Base-by-base conservation (phyloP, 2,888 invertebrate genomes). In the Pediacus dermestoides region DNA sequence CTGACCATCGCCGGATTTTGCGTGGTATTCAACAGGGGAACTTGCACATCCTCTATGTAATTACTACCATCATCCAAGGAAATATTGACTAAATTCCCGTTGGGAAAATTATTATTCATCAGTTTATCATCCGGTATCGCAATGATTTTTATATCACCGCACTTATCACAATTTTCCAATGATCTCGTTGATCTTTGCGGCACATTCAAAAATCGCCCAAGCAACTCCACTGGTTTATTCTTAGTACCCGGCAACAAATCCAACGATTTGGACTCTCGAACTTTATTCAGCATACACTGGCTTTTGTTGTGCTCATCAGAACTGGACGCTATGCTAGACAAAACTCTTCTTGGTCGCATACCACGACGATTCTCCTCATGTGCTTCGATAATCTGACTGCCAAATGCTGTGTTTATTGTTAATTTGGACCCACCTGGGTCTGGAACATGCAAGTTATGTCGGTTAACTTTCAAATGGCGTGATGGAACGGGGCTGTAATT, bases 281-380 rank as follows among this genome's bases (percentile, higher is more conserved):
- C 69, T 46, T 58, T 64, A 38, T 63, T 65, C 16, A 66, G 43
- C 39, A 58, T 56, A 10, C 59, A 53, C 35, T 64, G 60, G 41
- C 67, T 67, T 38, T 57, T 63, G 32, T 69, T 67, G 36, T 61
- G 66, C 44, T 78, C 77, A 50, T 77, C 78, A 39, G 75, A 75
- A 42, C 80, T 80, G 27, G 81, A 80, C 10, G 81, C 80, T 37
- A 82, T 82, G 37, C 80, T 81, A 34, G 81, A 81, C 33, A 82
- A 61, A 10, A 80, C 76, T 43, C 80, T 65, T 76, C 69, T 15
- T 71, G 71, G 38, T 7, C 47, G 36, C 1, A 39, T 25, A 13
- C 21, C 23, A 14, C 28, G 40, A 34, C 55, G 2, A 47, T 52
- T 16, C 46, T 47, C 39, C 55, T 51, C 32, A 0, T 46, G 44